A percentile compares a stretch with the other conserved stretches of the same genome.
These are phyloP conservation scores for Willisornis vidua DNA, from an alignment of 2,113 vertebrate species.

Conservation along the genomic window DNA sequence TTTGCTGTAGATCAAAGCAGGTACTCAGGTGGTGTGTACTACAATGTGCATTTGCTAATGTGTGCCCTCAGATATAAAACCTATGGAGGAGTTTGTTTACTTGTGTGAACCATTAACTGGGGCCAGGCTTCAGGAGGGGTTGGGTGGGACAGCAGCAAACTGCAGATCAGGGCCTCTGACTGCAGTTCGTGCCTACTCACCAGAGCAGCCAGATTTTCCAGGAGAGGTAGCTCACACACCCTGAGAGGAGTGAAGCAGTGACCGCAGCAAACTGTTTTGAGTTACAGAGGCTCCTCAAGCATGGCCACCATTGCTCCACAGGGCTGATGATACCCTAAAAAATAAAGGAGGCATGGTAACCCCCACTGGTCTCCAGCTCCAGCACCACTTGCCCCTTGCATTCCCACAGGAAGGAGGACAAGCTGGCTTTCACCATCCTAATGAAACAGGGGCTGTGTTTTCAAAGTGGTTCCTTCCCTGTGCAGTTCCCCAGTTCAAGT, in stretches of 20 bases:
- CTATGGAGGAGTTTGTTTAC: not conserved
- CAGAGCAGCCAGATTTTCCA: accelerated
- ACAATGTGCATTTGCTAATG: not conserved
- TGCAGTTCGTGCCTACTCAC: accelerated
- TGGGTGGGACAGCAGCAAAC: not conserved
- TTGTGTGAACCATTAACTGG: not conserved
- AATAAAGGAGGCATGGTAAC: not conserved
- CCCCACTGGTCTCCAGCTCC: accelerated
- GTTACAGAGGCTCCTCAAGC: not conserved
- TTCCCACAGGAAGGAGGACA: not conserved
- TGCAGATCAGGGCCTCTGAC: not conserved
- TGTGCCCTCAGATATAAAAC: not conserved
- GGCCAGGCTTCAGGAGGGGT: not conserved
- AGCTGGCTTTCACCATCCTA: not conserved
- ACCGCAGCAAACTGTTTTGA: not conserved
- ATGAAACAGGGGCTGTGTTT: not conserved
- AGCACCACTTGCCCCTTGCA: accelerated
- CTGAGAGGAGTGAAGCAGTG: not conserved
- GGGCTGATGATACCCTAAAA: not conserved
- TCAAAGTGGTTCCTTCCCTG: not conserved
- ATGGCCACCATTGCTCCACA: accelerated
- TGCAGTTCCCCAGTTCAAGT: not conserved
- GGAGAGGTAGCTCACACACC: not conserved
- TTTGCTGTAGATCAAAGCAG: not conserved
- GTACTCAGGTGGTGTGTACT: not conserved